phyloP scores from a whole-genome alignment of 2,888 invertebrate species.

The Noctua janthina region DNA sequence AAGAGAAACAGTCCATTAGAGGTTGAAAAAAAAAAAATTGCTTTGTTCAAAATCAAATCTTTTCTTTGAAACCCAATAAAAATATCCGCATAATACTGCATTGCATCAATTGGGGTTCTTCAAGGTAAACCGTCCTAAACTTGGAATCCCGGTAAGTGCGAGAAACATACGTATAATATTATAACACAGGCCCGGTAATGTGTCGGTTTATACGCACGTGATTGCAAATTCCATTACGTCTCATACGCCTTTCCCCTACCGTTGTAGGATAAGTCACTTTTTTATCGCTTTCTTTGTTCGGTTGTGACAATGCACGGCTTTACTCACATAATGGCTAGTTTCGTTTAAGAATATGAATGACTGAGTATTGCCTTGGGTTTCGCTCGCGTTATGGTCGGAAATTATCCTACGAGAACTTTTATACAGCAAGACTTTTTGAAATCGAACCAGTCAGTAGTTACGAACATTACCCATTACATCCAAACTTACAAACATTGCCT shows the following conservation, averaged over 20 bases:
- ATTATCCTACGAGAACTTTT: neutral
- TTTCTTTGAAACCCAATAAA: neutral
- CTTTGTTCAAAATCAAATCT: neutral
- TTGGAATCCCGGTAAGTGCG: slow-evolving; percentile 7
- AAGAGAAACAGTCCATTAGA: neutral
- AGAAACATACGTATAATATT: slow-evolving; percentile 40
- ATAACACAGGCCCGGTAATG: slow-evolving; percentile 41
- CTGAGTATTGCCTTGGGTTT: neutral
- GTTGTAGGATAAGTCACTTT: slow-evolving; percentile 19
- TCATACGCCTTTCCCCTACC: slow-evolving; percentile 31
- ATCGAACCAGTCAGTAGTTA: too few relatives aligned
- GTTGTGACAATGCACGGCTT: neutral
- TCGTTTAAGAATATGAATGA: neutral
- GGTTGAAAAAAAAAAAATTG: neutral
- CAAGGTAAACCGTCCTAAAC: slow-evolving; percentile 10
- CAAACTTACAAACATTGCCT: too few relatives aligned
- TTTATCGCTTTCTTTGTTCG: neutral
- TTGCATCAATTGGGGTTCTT: neutral
- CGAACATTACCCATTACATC: too few relatives aligned
- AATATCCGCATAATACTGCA: slow-evolving; percentile 1
- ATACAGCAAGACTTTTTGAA: too few relatives aligned
- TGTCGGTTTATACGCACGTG: slow-evolving; percentile 57
- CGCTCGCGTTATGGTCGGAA: accelerated
- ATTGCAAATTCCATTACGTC: slow-evolving; percentile 66
- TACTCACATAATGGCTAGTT: too few relatives aligned